Evolutionary conservation across 2,888 invertebrate genomes (phyloP), one percentile per base, ranked within the genome.

Genomic region (Sphaerophoria taeniata): DNA sequence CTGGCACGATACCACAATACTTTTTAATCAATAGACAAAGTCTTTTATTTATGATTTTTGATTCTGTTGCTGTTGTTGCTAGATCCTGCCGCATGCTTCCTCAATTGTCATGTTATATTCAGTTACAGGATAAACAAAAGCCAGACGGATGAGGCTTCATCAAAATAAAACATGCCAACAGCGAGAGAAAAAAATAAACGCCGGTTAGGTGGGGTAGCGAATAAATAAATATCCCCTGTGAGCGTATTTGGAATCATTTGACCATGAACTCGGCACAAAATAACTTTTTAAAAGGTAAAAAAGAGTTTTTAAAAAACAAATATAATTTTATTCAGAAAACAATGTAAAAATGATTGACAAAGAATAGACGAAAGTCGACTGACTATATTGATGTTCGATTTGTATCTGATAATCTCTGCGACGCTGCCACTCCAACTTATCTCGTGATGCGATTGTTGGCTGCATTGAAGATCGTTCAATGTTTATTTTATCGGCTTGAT

Each of bases 211-310:
- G 39, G 12, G 16, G 11, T 34, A 39, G 31, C 24, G 31, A 53
- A 39, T 39, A 39, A 34, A 61, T 31, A 61, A 51, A 39, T 67
- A 63, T 45, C 7, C 33, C n/a, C 36, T n/a, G 33, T 43, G 9
- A 60, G 67, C 70, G 67, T 73, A 73, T 74, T 73, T 74, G 73
- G 75, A 79, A 72, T 75, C 55, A 84, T 79, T 80, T 84, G 75
- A 84, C 79, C 74, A 61, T 84, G 75, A 79, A 84, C 45, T 75
- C 67, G 9, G 11, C 9, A 9, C 24, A 60, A 60, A 80, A 75
- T 72, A 79, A 79, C 67, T 72, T n/a, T n/a, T n/a, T n/a, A n/a
- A n/a, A n/a, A n/a, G n/a, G n/a, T n/a, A n/a, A n/a, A n/a, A n/a
- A n/a, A n/a, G n/a, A n/a, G n/a, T n/a, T n/a, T n/a, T n/a, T n/a